phyloP scores from a whole-genome alignment of 2,113 vertebrate genomes.

The Mugil cephalus region DNA sequence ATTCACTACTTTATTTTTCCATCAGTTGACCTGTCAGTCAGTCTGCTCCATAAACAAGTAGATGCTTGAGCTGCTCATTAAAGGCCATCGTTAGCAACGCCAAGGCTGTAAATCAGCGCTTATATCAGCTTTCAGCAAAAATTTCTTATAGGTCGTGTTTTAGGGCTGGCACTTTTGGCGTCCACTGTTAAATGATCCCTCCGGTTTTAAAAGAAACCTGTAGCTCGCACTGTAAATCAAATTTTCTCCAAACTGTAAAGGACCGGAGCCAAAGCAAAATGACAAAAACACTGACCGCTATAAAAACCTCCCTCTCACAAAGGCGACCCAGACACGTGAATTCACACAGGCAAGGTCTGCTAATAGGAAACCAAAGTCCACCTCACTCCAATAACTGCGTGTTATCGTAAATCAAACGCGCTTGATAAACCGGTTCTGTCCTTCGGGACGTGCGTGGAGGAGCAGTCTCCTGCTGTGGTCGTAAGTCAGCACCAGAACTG shows the following conservation, averaged over 20 bases:
- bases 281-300: conserved; percentile 21
- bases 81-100: conserved; percentile 69
- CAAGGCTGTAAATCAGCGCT: conserved; percentile 68
- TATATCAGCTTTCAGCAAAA: conserved; percentile 88
- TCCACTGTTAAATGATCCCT: conserved; percentile 68
- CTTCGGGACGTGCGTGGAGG: conserved; percentile 50
- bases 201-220: conserved; percentile 54
- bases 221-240: conserved; percentile 47
- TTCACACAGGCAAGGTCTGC: conserved; percentile 37
- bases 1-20: conserved; percentile 64
- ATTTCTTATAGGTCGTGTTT: conserved; percentile 89
- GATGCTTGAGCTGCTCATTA: conserved; percentile 76
- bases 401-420: conserved; percentile 47
- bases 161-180: conserved; percentile 64
- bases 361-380: conserved; percentile 44
- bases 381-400: conserved; percentile 43
- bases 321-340: conserved; percentile 28
- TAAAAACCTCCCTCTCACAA: conserved; percentile 17
- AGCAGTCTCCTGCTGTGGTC: conserved; percentile 42
- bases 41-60: conserved; percentile 73
- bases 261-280: conserved; percentile 41
- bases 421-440: conserved; percentile 56
- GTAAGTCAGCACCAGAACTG: conserved; percentile 35
- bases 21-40: conserved; percentile 71
- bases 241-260: conserved; percentile 28